Percentiles rank a stretch among this genome's conserved stretches.
Evolutionary conservation across 2,888 invertebrate genomes (phyloP).

Genomic region (Meliscaeva auricollis): DNA sequence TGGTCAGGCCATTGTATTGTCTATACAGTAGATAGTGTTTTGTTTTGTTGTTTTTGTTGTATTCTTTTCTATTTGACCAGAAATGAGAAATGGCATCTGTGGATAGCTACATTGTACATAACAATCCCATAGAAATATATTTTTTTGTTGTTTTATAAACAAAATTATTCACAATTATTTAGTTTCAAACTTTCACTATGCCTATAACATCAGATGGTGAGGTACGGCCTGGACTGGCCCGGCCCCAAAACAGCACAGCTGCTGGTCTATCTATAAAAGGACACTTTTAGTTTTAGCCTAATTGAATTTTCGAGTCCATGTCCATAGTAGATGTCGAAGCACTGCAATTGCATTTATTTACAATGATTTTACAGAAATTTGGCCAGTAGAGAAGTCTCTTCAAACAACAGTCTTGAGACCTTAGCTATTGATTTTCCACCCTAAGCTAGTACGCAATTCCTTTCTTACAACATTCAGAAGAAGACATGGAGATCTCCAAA

Average conservation of each 20-base stretch:
- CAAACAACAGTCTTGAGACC: too few species aligned
- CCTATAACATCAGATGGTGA: neutral
- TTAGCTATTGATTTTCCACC: too few species aligned
- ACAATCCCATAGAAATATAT: constrained; percentile 26
- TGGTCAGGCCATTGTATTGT: constrained; percentile 71
- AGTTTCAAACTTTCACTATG: constrained; percentile 63
- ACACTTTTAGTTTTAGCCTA: constrained; percentile 32
- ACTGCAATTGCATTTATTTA: constrained; percentile 6
- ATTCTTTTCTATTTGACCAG: constrained; percentile 7
- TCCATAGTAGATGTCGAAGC: constrained; percentile 23
- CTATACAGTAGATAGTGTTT: constrained; percentile 33
- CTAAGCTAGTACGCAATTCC: too few species aligned
- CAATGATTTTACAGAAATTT: constrained; percentile 13
- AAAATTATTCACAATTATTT: constrained; percentile 75
- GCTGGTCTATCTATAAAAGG: constrained; percentile 44
- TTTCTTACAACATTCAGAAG: too few species aligned
- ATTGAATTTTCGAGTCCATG: constrained; percentile 59
- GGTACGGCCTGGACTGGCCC: neutral
- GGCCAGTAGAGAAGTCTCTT: neutral
- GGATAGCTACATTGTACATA: constrained; percentile 39
- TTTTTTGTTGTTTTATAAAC: constrained; percentile 57
- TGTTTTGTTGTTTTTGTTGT: neutral
- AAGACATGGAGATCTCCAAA: too few species aligned
- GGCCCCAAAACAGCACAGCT: constrained; percentile 14
- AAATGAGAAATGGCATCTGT: constrained; percentile 67